These are phyloP conservation scores for Psix sp. DNA, from an alignment of 1,140 invertebrate species.

Conservation along the genomic window DNA sequence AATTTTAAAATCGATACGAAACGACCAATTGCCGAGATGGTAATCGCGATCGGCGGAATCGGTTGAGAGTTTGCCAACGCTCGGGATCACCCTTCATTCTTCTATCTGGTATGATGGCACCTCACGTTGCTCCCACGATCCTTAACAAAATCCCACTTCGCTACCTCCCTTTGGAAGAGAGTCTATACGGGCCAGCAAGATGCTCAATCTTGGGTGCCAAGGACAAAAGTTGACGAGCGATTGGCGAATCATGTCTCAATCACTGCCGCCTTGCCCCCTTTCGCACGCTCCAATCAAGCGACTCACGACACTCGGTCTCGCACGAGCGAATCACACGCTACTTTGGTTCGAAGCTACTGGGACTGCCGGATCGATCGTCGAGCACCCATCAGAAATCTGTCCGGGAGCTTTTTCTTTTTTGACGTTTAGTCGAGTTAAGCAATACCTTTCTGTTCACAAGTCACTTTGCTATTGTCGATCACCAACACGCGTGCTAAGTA, in stretches of 20 bases:
- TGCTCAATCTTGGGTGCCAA: slow-evolving; percentile 25
- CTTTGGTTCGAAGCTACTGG: too few species aligned
- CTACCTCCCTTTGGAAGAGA: slow-evolving; percentile 36
- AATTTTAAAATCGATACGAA: neutral
- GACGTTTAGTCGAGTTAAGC: too few species aligned
- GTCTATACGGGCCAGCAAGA: slow-evolving; percentile 34
- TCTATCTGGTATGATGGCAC: slow-evolving; percentile 77
- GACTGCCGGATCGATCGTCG: too few species aligned
- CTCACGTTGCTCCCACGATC: slow-evolving; percentile 71
- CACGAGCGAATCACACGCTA: too few species aligned
- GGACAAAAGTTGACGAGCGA: neutral
- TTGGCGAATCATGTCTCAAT: slow-evolving; percentile 20
- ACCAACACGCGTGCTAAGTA: too few species aligned
- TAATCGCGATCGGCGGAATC: slow-evolving; percentile 3
- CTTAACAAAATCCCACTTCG: slow-evolving; percentile 40
- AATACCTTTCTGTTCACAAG: too few species aligned
- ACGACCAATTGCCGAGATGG: neutral
- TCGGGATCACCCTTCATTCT: slow-evolving; percentile 71
- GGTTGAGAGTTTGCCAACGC: slow-evolving; percentile 64
- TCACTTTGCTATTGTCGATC: too few species aligned
- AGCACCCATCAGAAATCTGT: too few species aligned
- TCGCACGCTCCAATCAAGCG: too few species aligned
- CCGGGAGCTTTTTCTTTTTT: too few species aligned
- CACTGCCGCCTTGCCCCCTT: too few species aligned
- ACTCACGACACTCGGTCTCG: too few species aligned